Conservation (phyloP, 2,797 vertebrate genomes). For the Australoheros facetus region DNA sequence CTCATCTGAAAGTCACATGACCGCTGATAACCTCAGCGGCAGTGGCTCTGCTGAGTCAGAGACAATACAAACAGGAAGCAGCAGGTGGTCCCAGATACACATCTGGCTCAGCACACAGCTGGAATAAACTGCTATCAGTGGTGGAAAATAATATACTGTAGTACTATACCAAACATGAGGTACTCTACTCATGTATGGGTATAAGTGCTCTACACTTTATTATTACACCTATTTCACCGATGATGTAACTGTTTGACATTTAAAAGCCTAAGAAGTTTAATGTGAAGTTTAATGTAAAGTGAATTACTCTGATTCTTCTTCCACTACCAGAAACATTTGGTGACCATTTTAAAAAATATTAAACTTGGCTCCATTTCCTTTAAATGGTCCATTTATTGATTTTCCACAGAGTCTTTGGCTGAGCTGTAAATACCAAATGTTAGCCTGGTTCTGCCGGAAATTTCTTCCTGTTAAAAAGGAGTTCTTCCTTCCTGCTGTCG, state of each 20-base stretch:
- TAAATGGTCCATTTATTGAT: background rate
- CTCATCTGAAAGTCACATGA: slow-evolving; percentile 40
- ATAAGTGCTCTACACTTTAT: background rate
- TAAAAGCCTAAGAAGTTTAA: background rate
- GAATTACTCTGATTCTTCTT: background rate
- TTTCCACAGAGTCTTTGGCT: background rate
- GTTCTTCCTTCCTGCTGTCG: background rate
- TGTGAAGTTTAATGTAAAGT: background rate
- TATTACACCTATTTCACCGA: no score
- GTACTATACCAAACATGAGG: background rate
- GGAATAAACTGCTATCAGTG: background rate
- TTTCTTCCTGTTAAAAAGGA: background rate
- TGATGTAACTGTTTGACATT: background rate
- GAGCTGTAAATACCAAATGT: no score
- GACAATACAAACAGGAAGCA: slow-evolving; percentile 5
- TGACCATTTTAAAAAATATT: background rate
- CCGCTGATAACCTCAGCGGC: slow-evolving; percentile 49
- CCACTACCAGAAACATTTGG: background rate
- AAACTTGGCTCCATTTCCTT: background rate
- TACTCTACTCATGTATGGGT: background rate
- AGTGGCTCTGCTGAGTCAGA: slow-evolving; percentile 35
- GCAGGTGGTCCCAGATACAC: background rate
- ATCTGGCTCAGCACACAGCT: slow-evolving; percentile 1
- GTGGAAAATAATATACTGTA: no score
- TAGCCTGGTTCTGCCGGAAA: no score